These are phyloP conservation scores for Nasalis larvatus DNA, from an alignment of 2,113 vertebrate genomes.

Conservation along the genomic window DNA sequence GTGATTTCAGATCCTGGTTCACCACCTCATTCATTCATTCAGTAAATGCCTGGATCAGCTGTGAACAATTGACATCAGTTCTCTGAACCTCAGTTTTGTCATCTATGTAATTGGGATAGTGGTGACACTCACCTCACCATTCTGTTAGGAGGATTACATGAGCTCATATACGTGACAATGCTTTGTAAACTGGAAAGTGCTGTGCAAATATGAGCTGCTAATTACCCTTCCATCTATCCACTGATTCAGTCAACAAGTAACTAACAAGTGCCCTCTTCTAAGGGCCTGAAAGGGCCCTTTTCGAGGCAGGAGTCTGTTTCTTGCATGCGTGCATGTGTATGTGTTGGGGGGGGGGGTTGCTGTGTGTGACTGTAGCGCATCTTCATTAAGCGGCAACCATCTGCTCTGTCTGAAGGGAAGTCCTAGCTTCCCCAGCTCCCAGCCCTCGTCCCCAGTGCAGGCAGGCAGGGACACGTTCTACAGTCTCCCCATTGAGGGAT, in stretches of 20 bases:
- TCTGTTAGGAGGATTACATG: neutral
- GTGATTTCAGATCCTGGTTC: neutral
- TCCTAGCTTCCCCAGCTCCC: neutral
- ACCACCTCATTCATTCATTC: neutral
- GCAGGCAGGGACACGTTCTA: neutral
- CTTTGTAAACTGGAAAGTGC: neutral
- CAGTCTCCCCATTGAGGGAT: neutral
- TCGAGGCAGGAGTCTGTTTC: neutral
- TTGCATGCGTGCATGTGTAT: neutral
- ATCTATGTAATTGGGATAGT: neutral
- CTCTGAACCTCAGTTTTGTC: neutral
- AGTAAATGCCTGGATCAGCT: neutral
- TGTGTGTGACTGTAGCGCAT: neutral
- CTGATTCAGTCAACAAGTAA: neutral
- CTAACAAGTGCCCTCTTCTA: neutral
- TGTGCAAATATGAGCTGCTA: neutral
- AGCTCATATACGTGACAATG: neutral
- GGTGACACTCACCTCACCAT: neutral
- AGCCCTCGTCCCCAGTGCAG: neutral
- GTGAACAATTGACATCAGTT: neutral
- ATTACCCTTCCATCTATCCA: neutral
- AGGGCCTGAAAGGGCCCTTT: neutral
- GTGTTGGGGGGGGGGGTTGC: neutral
- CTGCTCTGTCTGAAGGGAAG: slow-evolving; percentile 20
- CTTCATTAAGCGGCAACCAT: neutral